Percentiles rank a stretch among this genome's conserved stretches.
Conservation (phyloP, 2,797 vertebrate species). For the Florisuga fusca region DNA sequence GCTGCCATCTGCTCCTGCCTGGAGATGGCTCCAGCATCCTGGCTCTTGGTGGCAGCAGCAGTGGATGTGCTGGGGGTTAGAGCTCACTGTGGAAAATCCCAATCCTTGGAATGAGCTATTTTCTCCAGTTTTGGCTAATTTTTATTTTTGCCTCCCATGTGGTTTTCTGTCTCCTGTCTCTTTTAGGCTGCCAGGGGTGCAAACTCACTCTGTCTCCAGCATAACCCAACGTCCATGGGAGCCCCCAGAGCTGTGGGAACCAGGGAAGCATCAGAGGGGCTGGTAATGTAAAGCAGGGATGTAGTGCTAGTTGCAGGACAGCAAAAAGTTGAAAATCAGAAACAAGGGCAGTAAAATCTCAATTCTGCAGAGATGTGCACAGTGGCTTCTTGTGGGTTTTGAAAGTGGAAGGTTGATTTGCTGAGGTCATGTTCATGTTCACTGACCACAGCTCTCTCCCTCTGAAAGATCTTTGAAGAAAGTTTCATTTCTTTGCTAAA, state of each 20-base stretch:
- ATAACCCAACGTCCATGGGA: accelerated
- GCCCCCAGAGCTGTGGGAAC: no score
- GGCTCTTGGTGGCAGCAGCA: accelerated
- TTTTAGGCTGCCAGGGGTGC: background rate
- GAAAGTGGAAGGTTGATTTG: background rate
- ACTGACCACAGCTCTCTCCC: background rate
- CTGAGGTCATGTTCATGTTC: background rate
- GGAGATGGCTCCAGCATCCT: background rate
- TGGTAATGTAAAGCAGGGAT: background rate
- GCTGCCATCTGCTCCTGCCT: background rate
- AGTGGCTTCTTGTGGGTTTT: background rate
- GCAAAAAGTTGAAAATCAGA: background rate
- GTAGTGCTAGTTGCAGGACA: background rate
- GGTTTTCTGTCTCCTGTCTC: background rate
- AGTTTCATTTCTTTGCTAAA: background rate
- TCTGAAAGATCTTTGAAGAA: background rate
- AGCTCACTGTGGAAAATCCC: background rate
- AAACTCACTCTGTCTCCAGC: no score
- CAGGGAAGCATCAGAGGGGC: background rate
- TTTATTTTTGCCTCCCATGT: background rate
- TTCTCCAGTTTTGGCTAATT: background rate
- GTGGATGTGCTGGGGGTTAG: accelerated
- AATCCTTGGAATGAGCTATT: background rate
- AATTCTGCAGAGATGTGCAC: background rate
- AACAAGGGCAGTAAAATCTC: background rate